Conservation (phyloP, 2,113 vertebrate species). For the Micronycteris hirsuta region DNA sequence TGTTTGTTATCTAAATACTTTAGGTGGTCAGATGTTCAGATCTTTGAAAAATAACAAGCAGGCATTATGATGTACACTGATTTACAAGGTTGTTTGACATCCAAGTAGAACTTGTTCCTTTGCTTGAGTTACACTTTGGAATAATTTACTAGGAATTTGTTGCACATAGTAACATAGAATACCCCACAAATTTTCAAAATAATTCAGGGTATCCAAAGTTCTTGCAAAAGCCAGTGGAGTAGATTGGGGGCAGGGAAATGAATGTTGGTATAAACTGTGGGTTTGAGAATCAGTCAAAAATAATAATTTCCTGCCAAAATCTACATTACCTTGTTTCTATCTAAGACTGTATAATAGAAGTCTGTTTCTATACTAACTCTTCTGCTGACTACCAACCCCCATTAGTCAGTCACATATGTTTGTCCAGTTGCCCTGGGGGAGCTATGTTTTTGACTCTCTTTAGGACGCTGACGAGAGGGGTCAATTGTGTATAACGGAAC, state of each 20-base stretch:
- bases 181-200: constrained; percentile 25
- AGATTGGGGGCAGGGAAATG: constrained; percentile 2
- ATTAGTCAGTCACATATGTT: not conserved
- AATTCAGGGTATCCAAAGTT: constrained; percentile 15
- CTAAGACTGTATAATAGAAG: not conserved
- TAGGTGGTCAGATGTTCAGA: not conserved
- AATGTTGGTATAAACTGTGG: constrained; percentile 33
- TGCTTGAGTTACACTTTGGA: constrained; percentile 23
- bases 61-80: not conserved
- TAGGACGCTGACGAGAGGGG: not conserved
- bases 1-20: constrained; percentile 17
- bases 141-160: constrained; percentile 20
- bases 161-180: not conserved
- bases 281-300: constrained; percentile 42
- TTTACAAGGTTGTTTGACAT: not conserved
- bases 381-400: not conserved
- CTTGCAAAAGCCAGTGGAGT: constrained; percentile 37
- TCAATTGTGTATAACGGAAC: not conserved
- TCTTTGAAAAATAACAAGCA: constrained; percentile 26
- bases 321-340: constrained; percentile 21
- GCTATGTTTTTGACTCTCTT: not conserved
- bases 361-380: not conserved
- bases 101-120: constrained; percentile 27
- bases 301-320: constrained; percentile 31
- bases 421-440: not conserved